Percentiles rank a stretch among this genome's conserved stretches.
phyloP scores from a whole-genome alignment of 2,888 invertebrate species.

The Platycnemis pennipes region DNA sequence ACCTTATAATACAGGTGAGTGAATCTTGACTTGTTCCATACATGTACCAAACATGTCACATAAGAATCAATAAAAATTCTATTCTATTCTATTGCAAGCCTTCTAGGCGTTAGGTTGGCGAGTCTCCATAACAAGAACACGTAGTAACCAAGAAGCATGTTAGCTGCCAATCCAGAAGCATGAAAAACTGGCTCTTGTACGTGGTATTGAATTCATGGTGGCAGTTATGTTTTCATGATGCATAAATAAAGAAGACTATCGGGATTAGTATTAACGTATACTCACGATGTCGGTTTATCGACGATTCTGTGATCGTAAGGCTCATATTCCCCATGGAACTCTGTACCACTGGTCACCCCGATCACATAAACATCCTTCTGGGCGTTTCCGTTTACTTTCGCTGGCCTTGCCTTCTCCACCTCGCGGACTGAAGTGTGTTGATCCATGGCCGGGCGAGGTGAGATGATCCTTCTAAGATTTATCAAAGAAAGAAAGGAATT shows the following conservation, averaged over 20 bases:
- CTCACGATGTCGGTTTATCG: constrained; percentile 88
- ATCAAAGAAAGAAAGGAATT: too few relatives aligned
- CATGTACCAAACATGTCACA: too few relatives aligned
- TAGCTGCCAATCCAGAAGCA: neutral
- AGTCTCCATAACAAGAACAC: too few relatives aligned
- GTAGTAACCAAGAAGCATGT: too few relatives aligned
- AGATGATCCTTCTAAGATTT: neutral
- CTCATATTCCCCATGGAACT: constrained; percentile 80
- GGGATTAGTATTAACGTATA: constrained; percentile 80
- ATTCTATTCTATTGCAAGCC: too few relatives aligned
- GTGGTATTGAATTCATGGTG: neutral
- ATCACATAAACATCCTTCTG: neutral
- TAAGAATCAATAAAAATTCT: too few relatives aligned
- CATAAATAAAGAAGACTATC: constrained; percentile 77
- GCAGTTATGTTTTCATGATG: neutral
- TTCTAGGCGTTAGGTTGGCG: too few relatives aligned
- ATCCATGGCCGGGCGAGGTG: neutral
- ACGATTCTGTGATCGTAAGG: constrained; percentile 86
- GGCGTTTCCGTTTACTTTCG: neutral
- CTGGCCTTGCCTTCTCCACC: neutral
- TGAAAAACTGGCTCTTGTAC: neutral
- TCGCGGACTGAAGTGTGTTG: neutral
- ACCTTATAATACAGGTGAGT: too few relatives aligned
- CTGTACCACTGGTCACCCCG: neutral
- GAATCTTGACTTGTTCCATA: too few relatives aligned